Conservation (phyloP, 2,113 vertebrate species). For the Stomatorhinus ivindoensis region DNA sequence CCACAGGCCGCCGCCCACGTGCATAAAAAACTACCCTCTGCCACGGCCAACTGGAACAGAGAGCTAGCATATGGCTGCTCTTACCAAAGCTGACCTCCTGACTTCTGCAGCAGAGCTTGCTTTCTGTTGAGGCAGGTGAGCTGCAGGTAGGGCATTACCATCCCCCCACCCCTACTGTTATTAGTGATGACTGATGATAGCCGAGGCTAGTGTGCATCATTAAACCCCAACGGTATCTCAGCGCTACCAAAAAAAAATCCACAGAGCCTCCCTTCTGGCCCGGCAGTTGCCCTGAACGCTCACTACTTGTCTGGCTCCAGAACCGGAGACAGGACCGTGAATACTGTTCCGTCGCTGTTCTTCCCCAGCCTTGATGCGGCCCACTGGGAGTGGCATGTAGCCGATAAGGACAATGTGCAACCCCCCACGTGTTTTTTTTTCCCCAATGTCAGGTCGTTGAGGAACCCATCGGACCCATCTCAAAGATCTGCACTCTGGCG, state of each 20-base stretch:
- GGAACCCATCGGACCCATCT: not conserved
- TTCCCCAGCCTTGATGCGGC: not conserved
- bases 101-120: not conserved
- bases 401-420: not conserved
- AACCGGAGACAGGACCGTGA: not conserved
- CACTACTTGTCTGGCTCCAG: not conserved
- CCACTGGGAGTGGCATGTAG: not conserved
- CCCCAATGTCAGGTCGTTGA: not conserved
- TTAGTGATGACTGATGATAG: not conserved
- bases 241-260: not conserved
- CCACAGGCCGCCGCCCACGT: not conserved
- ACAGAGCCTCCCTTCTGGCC: not conserved
- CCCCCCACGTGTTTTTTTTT: not conserved
- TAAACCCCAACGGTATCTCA: not conserved
- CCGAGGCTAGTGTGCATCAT: not conserved
- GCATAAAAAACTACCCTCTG: not conserved
- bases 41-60: not conserved
- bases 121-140: not conserved
- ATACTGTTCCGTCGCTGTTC: not conserved
- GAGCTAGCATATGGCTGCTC: not conserved
- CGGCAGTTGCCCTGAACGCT: not conserved
- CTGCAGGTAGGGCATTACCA: not conserved
- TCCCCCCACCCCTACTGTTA: not conserved
- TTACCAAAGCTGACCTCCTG: not conserved
- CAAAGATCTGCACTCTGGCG: not conserved